These are phyloP conservation scores for Callionymus lyra DNA, from an alignment of 2,113 vertebrate genomes.

Conservation along the genomic window DNA sequence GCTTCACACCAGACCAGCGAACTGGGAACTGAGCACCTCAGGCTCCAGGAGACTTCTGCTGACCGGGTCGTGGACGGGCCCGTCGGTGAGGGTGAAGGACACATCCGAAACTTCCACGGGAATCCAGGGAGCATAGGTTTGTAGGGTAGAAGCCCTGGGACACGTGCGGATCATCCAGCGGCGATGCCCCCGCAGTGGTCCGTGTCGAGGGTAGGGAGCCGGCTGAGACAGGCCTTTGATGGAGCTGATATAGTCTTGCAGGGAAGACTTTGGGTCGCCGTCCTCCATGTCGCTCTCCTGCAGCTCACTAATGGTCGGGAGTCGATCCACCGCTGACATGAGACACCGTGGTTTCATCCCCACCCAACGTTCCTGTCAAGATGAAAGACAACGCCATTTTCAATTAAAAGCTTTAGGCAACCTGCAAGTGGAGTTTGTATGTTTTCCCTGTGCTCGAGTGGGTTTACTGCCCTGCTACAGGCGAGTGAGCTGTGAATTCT, in stretches of 20 bases:
- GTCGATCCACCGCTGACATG: conserved; percentile 33
- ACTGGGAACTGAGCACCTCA: conserved; percentile 16
- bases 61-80: conserved; percentile 4
- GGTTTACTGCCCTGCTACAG: too few species aligned
- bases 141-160: not conserved
- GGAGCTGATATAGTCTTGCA: conserved; percentile 51
- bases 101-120: conserved; percentile 33
- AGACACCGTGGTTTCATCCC: conserved; percentile 48
- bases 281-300: conserved; percentile 30
- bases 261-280: not conserved
- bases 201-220: conserved; percentile 34
- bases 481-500: too few species aligned
- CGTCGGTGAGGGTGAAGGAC: conserved; percentile 16
- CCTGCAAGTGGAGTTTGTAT: too few species aligned
- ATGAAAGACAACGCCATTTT: not conserved
- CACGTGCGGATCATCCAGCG: conserved; percentile 6
- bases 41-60: conserved; percentile 36
- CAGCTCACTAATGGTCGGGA: conserved; percentile 49
- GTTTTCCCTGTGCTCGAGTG: too few species aligned
- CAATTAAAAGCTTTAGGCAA: not conserved
- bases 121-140: conserved; percentile 4
- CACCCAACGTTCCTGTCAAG: not conserved
- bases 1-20: conserved; percentile 35
- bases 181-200: conserved; percentile 35
- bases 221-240: conserved; percentile 56